Percentiles rank a stretch among this genome's conserved stretches.
These are phyloP conservation scores for Cetonia aurata DNA, from an alignment of 2,888 invertebrate genomes.

Conservation along the genomic window DNA sequence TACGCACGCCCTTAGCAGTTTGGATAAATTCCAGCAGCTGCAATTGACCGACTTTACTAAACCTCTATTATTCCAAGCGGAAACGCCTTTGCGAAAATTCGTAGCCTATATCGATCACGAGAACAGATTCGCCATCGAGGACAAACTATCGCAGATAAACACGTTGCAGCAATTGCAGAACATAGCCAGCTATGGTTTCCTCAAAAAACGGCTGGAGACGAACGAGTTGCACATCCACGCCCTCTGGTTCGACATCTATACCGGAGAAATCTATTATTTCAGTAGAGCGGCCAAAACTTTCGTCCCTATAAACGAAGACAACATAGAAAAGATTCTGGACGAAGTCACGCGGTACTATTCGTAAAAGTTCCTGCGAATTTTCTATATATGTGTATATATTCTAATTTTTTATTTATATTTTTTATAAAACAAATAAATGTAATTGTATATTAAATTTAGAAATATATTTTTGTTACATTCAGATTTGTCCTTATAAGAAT, in stretches of 20 bases:
- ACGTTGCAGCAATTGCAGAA: slow-evolving; percentile 93
- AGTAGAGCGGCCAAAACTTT: slow-evolving; percentile 89
- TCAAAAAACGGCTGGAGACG: slow-evolving; percentile 83
- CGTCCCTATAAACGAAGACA: slow-evolving; percentile 86
- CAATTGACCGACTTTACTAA: slow-evolving; percentile 73
- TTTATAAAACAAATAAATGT: background rate
- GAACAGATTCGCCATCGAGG: slow-evolving; percentile 86
- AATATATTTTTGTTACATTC: too few species aligned
- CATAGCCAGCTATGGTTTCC: slow-evolving; percentile 91
- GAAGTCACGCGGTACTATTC: slow-evolving; percentile 88
- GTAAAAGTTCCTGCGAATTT: slow-evolving; percentile 57
- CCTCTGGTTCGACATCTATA: slow-evolving; percentile 97
- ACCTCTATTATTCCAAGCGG: slow-evolving; percentile 87
- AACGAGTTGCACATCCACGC: slow-evolving; percentile 92
- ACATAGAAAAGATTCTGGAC: slow-evolving; percentile 78
- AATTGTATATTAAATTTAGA: too few species aligned
- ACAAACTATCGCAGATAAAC: slow-evolving; percentile 95
- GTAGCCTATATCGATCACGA: slow-evolving; percentile 96
- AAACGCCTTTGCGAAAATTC: slow-evolving; percentile 88
- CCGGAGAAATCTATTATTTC: slow-evolving; percentile 95
- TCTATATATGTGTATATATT: background rate
- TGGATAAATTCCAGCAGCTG: slow-evolving; percentile 85
- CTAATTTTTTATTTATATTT: slow-evolving; percentile 28
- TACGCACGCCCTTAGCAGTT: slow-evolving; percentile 84
- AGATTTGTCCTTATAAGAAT: too few species aligned